phyloP scores from a whole-genome alignment of 2,113 vertebrate genomes.

The Atherinomorus stipes region DNA sequence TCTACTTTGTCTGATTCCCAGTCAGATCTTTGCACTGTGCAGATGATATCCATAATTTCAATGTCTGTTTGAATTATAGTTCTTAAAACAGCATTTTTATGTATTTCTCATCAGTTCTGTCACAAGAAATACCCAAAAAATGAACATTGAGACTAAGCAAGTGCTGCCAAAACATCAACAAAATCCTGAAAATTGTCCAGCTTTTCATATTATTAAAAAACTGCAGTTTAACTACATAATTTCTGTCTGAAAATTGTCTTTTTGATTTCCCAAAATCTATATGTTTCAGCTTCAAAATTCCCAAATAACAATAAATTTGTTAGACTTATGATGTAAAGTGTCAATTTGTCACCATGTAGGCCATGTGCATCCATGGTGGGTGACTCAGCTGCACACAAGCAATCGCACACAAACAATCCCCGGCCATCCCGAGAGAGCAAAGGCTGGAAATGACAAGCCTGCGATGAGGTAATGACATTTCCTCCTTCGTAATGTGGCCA shows the following conservation, averaged over 20 bases:
- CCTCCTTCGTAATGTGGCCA: slow-evolving; percentile 67
- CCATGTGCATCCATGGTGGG: slow-evolving; percentile 10
- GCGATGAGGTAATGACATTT: slow-evolving; percentile 78
- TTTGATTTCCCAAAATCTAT: no score
- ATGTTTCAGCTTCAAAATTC: background rate
- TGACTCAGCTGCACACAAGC: slow-evolving; percentile 24
- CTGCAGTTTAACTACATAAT: background rate
- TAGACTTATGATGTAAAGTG: background rate
- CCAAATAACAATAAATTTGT: background rate
- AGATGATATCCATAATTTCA: slow-evolving; percentile 31
- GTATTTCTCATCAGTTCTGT: background rate
- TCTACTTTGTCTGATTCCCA: slow-evolving; percentile 5
- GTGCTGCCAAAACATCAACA: no score
- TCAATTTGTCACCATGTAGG: background rate
- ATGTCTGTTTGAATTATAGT: slow-evolving; percentile 2
- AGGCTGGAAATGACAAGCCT: slow-evolving; percentile 69
- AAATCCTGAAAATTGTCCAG: no score
- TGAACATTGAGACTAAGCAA: no score
- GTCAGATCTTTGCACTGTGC: slow-evolving; percentile 16
- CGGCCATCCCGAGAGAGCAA: slow-evolving; percentile 51
- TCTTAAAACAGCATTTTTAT: no score
- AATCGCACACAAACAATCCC: slow-evolving; percentile 25
- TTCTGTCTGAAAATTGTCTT: background rate
- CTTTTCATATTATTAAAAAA: background rate
- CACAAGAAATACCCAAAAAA: no score